phyloP scores from a whole-genome alignment of 2,888 invertebrate species.

The Drepana falcataria region DNA sequence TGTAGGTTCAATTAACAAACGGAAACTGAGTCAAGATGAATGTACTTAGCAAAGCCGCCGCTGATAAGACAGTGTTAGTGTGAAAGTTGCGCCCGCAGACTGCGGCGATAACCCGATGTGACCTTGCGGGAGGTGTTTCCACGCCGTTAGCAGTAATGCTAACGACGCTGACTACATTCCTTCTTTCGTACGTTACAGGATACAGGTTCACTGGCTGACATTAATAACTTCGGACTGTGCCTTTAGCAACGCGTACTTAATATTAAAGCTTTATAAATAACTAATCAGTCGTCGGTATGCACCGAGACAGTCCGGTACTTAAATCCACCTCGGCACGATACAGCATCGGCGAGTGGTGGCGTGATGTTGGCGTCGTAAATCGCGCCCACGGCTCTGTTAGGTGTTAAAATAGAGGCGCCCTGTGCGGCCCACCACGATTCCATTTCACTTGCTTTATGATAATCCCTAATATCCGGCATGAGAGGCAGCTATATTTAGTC shows the following conservation, averaged over 20 bases:
- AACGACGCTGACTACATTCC: conserved; percentile 12
- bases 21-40: conserved; percentile 15
- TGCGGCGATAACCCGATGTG: conserved; percentile 53
- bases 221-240: conserved; percentile 5
- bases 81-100: conserved; percentile 50
- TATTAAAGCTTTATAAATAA: conserved; percentile 21
- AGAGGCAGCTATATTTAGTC: conserved; percentile 60
- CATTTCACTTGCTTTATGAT: conserved; percentile 74
- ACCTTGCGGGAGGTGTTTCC: conserved; percentile 48
- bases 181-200: conserved; percentile 9
- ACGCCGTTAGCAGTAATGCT: conserved; percentile 31
- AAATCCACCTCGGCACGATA: conserved; percentile 41
- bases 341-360: conserved; percentile 33
- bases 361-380: conserved; percentile 58
- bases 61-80: conserved; percentile 41
- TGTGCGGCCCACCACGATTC: conserved; percentile 65
- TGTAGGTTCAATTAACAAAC: conserved; percentile 21
- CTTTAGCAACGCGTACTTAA: conserved; percentile 4
- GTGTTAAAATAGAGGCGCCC: conserved; percentile 75
- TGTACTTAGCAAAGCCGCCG: conserved; percentile 36
- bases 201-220: conserved; percentile 8
- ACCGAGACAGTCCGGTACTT: conserved; percentile 31
- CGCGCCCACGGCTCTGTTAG: conserved; percentile 67
- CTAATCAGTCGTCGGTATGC: conserved; percentile 20
- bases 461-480: conserved; percentile 75